phyloP scores from a whole-genome alignment of 2,888 invertebrate genomes.

The Phanerotoma sp. region DNA sequence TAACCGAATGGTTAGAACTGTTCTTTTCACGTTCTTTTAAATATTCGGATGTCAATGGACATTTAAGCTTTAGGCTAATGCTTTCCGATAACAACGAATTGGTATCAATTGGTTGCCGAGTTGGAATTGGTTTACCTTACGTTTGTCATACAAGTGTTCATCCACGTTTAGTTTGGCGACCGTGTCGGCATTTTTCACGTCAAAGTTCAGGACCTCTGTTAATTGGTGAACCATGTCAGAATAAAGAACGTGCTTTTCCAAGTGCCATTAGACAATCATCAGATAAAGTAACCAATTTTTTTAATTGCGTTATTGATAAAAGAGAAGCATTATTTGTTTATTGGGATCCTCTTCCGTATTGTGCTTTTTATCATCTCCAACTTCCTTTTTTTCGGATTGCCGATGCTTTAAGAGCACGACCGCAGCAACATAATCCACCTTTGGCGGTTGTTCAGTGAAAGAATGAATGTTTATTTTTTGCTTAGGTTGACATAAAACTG shows the following conservation, averaged over 20 bases:
- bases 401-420: conserved; percentile 44
- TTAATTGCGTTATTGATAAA: conserved; percentile 71
- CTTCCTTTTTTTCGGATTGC: conserved; percentile 63
- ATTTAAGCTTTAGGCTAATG: conserved; percentile 76
- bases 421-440: conserved; percentile 49
- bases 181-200: conserved; percentile 65
- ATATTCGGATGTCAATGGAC: conserved; percentile 72
- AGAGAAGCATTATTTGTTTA: conserved; percentile 78
- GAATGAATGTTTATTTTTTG: too few relatives aligned
- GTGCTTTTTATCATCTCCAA: conserved; percentile 82
- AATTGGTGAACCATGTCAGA: conserved; percentile 28
- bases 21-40: conserved; percentile 70
- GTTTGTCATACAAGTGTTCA: conserved; percentile 74
- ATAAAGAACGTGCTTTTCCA: conserved; percentile 64
- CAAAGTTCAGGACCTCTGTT: conserved; percentile 61
- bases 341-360: conserved; percentile 86
- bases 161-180: conserved; percentile 66
- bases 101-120: conserved; percentile 69
- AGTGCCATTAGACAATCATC: conserved; percentile 58
- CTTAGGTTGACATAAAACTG: too few relatives aligned
- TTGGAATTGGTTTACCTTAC: conserved; percentile 80
- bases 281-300: conserved; percentile 49
- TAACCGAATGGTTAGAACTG: conserved; percentile 71
- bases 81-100: conserved; percentile 62
- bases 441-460: conserved; percentile 49